Conservation (phyloP, 2,113 vertebrate species). For the Poecilia latipinna region DNA sequence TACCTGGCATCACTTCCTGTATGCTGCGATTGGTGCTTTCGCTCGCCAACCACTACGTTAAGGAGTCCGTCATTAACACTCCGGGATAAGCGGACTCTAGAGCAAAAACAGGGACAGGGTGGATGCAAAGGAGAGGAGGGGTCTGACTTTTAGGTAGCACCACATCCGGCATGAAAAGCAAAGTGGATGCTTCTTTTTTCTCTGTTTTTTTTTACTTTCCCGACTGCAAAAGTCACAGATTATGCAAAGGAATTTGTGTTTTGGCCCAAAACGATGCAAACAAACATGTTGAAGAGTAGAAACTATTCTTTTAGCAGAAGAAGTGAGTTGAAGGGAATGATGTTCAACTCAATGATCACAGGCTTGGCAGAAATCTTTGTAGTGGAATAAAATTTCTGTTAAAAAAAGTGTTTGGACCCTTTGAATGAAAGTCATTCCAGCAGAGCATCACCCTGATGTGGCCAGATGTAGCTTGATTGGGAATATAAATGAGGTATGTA, state of each 20-base stretch:
- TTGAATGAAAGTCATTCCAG: neutral
- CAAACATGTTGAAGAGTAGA: neutral
- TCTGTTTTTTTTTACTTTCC: conserved; percentile 20
- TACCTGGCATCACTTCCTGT: conserved; percentile 78
- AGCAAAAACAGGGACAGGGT: neutral
- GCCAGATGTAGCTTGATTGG: neutral
- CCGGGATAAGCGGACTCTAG: neutral
- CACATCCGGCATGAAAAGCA: too few species aligned
- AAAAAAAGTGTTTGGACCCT: neutral
- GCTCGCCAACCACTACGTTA: conserved; percentile 12
- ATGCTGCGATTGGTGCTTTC: neutral
- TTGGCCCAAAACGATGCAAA: neutral
- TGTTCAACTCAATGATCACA: neutral
- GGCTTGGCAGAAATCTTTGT: neutral
- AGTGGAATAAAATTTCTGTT: neutral
- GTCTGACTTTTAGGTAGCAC: neutral
- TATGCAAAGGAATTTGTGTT: conserved; percentile 2
- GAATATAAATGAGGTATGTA: conserved; percentile 3
- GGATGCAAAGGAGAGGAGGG: neutral
- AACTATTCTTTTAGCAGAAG: neutral
- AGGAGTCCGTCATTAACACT: conserved; percentile 23
- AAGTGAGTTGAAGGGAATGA: neutral
- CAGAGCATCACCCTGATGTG: neutral
- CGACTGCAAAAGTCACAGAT: conserved; percentile 31
- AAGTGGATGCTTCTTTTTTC: neutral